These are phyloP conservation scores for Acrocephalus scirpaceus DNA, from an alignment of 2,797 vertebrate species.

Conservation along the genomic window DNA sequence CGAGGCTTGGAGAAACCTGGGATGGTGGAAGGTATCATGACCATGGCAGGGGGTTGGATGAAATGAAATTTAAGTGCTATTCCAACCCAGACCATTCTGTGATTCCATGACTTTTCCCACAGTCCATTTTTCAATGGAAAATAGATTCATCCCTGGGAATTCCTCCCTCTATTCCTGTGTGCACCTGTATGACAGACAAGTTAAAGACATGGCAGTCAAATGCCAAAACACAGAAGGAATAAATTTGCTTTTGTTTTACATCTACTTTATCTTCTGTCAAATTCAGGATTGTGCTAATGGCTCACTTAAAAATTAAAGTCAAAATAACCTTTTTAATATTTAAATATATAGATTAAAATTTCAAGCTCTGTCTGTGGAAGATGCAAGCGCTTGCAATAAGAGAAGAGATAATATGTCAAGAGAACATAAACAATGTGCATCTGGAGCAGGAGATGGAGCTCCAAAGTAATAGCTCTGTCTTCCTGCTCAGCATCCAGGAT, in stretches of 20 bases:
- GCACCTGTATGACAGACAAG: not conserved
- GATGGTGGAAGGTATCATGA: not conserved
- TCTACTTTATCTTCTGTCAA: conserved; percentile 17
- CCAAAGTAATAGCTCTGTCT: not conserved
- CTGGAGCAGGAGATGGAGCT: not conserved
- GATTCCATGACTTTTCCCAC: not conserved
- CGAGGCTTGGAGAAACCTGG: accelerated
- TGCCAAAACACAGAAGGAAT: not conserved
- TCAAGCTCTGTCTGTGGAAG: conserved; percentile 25
- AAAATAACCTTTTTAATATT: conserved; percentile 62
- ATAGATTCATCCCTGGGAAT: not conserved
- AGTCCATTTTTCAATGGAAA: conserved; percentile 30
- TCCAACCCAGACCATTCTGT: not conserved
- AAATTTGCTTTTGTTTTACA: conserved; percentile 19
- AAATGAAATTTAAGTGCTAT: not conserved
- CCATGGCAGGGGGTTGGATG: not conserved
- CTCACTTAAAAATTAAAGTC: conserved; percentile 60
- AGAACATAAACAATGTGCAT: not conserved
- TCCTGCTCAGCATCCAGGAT: not conserved
- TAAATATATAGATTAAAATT: conserved; percentile 57
- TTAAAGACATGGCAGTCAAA: not conserved
- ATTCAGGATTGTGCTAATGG: conserved; percentile 44
- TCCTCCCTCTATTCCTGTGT: not conserved
- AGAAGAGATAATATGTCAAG: conserved; percentile 18
- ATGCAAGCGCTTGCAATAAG: conserved; percentile 11